phyloP scores from a whole-genome alignment of 2,797 vertebrate genomes.

The Prionace glauca region DNA sequence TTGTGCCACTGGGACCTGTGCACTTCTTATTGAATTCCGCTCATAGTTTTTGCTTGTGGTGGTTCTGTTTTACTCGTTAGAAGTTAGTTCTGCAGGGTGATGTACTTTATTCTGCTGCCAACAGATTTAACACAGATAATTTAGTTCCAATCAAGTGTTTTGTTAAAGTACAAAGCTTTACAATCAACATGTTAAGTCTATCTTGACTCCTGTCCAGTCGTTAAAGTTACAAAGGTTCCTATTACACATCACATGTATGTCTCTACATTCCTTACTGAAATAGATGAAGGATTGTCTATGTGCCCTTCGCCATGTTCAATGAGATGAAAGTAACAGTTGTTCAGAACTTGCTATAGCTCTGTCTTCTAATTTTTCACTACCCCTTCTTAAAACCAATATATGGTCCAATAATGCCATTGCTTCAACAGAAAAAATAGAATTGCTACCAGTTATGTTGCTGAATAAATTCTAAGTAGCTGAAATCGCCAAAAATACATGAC shows the following conservation, averaged over 20 bases:
- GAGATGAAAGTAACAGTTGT: conserved; percentile 24
- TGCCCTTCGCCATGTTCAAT: background rate
- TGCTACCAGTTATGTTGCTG: background rate
- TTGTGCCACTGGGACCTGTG: background rate
- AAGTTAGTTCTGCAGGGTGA: no score
- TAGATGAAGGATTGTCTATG: background rate
- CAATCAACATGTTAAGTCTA: background rate
- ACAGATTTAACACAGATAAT: background rate
- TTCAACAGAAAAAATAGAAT: background rate
- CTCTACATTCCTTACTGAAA: background rate
- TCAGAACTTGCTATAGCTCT: background rate
- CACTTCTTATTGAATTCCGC: background rate
- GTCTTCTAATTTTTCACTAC: background rate
- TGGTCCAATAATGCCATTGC: background rate
- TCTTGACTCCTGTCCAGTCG: background rate
- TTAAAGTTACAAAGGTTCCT: background rate
- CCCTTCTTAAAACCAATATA: background rate
- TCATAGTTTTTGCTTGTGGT: background rate
- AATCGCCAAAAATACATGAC: background rate
- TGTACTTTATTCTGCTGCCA: background rate
- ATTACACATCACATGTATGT: background rate
- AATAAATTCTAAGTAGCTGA: background rate
- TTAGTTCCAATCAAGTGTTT: background rate
- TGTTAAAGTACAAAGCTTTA: conserved; percentile 21
- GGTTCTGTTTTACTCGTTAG: background rate